A percentile compares a stretch with the other conserved stretches of the same genome.
Evolutionary conservation across 2,888 invertebrate species (phyloP).

Genomic region (Tryphoninae sp.): DNA sequence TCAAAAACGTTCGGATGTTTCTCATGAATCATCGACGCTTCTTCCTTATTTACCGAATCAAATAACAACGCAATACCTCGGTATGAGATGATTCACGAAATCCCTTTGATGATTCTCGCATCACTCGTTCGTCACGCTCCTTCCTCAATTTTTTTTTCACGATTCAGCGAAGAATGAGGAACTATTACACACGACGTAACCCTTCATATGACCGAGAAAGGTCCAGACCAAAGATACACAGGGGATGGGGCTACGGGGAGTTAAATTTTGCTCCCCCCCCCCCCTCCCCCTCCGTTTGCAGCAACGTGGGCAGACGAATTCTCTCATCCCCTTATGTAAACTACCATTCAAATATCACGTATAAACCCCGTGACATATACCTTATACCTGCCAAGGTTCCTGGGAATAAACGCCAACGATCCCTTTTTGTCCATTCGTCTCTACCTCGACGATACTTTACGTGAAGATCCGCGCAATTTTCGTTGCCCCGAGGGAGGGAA

Average conservation of each 20-base stretch:
- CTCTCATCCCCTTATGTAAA: conserved; percentile 75
- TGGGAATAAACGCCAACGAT: conserved; percentile 64
- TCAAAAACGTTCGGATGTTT: not conserved
- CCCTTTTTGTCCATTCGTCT: conserved; percentile 50
- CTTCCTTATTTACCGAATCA: conserved; percentile 19
- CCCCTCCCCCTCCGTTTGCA: conserved; percentile 6
- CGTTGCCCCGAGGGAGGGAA: conserved; percentile 50
- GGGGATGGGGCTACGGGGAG: conserved; percentile 5
- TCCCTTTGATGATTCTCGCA: conserved; percentile 11
- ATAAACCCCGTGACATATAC: conserved; percentile 60
- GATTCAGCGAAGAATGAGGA: conserved; percentile 34
- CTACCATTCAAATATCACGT: conserved; percentile 72
- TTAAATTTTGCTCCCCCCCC: conserved; percentile 27
- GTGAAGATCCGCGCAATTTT: conserved; percentile 60
- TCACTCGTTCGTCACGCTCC: conserved; percentile 40
- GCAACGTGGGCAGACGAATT: conserved; percentile 50
- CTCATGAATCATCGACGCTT: conserved; percentile 18
- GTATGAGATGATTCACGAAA: conserved; percentile 9
- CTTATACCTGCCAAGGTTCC: conserved; percentile 67
- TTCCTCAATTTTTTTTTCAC: conserved; percentile 42
- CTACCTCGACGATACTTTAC: conserved; percentile 40
- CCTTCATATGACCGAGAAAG: conserved; percentile 38
- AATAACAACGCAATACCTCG: conserved; percentile 30
- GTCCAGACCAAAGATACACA: conserved; percentile 7
- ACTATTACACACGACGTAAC: conserved; percentile 32